phyloP scores from a whole-genome alignment of 2,888 invertebrate species.

The Molorchus minor region DNA sequence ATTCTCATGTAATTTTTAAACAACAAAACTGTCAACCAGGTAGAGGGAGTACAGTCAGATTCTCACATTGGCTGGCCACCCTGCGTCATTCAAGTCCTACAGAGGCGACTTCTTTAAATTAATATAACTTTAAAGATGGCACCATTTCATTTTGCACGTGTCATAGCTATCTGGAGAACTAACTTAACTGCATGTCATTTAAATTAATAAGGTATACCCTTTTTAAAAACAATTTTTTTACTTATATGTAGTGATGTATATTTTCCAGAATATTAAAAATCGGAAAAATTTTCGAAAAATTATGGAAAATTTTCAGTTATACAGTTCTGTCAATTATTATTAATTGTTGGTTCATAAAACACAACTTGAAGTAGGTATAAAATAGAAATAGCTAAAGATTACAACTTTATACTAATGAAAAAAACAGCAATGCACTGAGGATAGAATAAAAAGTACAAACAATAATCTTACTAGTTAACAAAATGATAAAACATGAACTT shows the following conservation, averaged over 20 bases:
- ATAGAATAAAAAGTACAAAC: too few species aligned
- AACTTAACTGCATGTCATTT: neutral
- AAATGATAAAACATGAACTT: neutral
- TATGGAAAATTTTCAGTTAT: neutral
- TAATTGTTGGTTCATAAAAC: neutral
- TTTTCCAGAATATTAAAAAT: neutral
- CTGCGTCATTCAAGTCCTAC: too few species aligned
- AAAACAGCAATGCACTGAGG: too few species aligned
- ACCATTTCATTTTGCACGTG: neutral
- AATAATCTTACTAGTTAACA: too few species aligned
- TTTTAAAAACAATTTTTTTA: neutral
- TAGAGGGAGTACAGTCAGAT: too few species aligned
- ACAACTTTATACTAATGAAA: neutral
- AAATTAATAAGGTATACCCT: neutral
- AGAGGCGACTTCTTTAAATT: too few species aligned
- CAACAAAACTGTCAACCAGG: too few species aligned
- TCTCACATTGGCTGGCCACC: too few species aligned
- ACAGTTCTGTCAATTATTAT: constrained; percentile 3
- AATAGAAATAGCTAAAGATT: neutral
- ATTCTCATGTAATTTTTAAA: too few species aligned
- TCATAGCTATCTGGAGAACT: neutral
- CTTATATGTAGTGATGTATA: neutral
- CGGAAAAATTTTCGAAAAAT: neutral
- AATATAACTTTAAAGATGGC: neutral
- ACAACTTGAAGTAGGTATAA: neutral